Conservation (phyloP, 2,113 vertebrate species). For the Carettochelys insculpta region DNA sequence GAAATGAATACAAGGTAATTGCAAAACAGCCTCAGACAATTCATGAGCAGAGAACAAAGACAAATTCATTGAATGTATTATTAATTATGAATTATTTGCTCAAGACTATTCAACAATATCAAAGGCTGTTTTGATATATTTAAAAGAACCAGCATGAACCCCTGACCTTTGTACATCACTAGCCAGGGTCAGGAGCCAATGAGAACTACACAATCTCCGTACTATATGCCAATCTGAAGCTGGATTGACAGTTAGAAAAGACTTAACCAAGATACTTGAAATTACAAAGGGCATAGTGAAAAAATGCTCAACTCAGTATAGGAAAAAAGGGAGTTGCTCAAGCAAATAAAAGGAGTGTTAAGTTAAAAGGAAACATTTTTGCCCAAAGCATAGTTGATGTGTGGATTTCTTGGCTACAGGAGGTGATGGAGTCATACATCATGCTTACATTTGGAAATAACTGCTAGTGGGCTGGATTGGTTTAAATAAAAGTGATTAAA, state of each 20-base stretch:
- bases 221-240: neutral
- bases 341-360: neutral
- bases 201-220: neutral
- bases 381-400: neutral
- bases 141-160: constrained; percentile 28
- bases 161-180: neutral
- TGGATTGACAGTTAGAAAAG: neutral
- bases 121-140: constrained; percentile 35
- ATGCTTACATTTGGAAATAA: too few relatives aligned
- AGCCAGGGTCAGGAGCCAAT: neutral
- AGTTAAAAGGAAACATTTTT: neutral
- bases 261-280: neutral
- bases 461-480: neutral
- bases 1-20: neutral
- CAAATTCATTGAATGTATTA: neutral
- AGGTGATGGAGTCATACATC: neutral
- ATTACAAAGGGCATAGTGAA: neutral
- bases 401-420: neutral
- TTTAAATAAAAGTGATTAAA: neutral
- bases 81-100: constrained; percentile 19
- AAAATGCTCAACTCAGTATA: neutral
- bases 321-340: neutral
- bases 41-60: neutral
- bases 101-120: neutral
- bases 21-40: neutral